Conservation (phyloP, 2,113 vertebrate species). For the Hippotragus niger region DNA sequence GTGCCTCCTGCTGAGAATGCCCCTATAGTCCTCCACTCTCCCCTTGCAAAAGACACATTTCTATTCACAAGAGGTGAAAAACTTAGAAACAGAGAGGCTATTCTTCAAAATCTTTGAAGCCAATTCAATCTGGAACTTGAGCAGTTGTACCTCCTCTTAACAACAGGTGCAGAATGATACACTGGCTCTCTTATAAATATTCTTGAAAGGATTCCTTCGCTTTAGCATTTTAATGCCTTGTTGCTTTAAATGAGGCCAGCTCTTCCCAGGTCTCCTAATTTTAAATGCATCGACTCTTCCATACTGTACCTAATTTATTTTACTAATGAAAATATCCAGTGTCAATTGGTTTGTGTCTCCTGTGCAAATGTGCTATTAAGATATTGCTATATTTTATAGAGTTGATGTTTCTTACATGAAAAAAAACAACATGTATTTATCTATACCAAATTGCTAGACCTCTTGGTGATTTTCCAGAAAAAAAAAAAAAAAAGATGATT, state of each 20-base stretch:
- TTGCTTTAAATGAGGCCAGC: not conserved
- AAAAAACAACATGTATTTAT: not conserved
- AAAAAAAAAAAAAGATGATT: not conserved
- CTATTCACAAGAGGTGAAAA: conserved; percentile 74
- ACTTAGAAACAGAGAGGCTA: conserved; percentile 66
- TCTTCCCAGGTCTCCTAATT: not conserved
- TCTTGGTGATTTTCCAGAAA: not conserved
- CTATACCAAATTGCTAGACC: not conserved
- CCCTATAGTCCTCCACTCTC: conserved; percentile 58
- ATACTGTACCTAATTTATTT: not conserved
- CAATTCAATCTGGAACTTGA: conserved; percentile 61
- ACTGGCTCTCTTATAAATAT: conserved; percentile 73
- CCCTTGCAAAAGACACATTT: conserved; percentile 64
- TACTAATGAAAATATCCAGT: conserved; percentile 10
- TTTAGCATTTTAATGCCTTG: not conserved
- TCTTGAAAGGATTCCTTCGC: conserved; percentile 51
- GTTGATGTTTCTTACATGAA: not conserved
- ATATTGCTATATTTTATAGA: not conserved
- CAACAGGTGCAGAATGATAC: conserved; percentile 74
- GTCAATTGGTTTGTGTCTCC: not conserved
- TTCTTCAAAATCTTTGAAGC: conserved; percentile 77
- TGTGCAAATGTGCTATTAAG: not conserved
- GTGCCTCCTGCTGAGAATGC: conserved; percentile 74
- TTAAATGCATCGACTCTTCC: not conserved
- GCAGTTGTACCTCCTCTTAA: conserved; percentile 66